Base-by-base conservation (phyloP, 2,113 vertebrate species). In the Calyptomena viridis region DNA sequence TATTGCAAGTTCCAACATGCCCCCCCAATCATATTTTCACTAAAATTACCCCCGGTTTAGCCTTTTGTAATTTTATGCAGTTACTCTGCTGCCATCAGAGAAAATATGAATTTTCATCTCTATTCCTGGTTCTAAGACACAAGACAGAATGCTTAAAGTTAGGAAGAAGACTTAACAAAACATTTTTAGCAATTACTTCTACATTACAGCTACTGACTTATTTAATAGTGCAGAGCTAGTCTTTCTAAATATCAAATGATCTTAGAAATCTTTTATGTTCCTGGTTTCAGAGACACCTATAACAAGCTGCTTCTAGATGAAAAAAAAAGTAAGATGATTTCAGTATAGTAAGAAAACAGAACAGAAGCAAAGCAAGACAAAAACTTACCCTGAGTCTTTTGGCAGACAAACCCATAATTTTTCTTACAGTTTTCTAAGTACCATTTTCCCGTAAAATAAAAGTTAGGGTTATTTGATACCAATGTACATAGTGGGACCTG, bases 391-490 rank as follows among this genome's bases (percentile, higher is more conserved):
- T 98, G 99, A 89, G 94, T 78, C 97, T 98, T 99, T 80, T 99
- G 98, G 98, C 99, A 99, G 71, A 99, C 94, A 97, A 99, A 99
- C 46, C 99, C 99, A 24, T 99, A 98, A 46, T 95, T 97, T 83
- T 97, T 98, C 46, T 97, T 94, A 97, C 99, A 99, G 87, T 97
- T 98, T 95, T 99, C 98, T 73, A 99, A 98, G 84, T 99, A 99
- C 99, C 99, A 99, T 95, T 99, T 99, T 89, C 99, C 99, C 23
- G 99, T 99, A 83, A 99, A 98, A 97, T 98, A 98, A 97, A 99
- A 98, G 97, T 98, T 99, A 96, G 98, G 98, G 96, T 98, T 99
- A 98, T 98, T 99, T 86, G 99, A 99, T 87, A 99, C 94, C 93
- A 99, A 93, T 2, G 98, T 98, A 91, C 99, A 99, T 16, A 98